Evolutionary conservation across 2,888 invertebrate species (phyloP).

Genomic region (Hyposoter didymator): DNA sequence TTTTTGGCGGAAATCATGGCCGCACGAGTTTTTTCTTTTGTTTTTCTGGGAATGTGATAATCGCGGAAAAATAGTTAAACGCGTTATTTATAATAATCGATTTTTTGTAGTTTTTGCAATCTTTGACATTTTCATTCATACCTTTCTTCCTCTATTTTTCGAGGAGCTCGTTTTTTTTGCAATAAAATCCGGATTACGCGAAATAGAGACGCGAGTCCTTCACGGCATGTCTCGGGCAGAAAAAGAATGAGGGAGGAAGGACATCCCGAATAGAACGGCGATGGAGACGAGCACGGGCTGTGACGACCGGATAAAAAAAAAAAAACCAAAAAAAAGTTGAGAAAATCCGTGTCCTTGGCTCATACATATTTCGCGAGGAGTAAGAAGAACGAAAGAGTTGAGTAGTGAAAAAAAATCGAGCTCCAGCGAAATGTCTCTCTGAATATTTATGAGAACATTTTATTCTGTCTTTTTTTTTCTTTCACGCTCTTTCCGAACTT

Average conservation of each 20-base stretch:
- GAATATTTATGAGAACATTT: conserved; percentile 55
- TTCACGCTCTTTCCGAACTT: conserved; percentile 29
- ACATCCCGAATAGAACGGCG: not conserved
- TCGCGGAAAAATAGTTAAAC: not conserved
- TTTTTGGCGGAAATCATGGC: not conserved
- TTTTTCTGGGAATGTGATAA: not conserved
- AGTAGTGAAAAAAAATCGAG: conserved; percentile 4
- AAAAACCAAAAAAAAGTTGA: not conserved
- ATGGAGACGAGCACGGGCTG: not conserved
- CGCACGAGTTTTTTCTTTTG: not conserved
- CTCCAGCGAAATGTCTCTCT: conserved; percentile 16
- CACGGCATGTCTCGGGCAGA: not conserved
- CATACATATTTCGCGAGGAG: conserved; percentile 34
- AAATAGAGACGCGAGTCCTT: not conserved
- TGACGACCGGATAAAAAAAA: conserved; percentile 10
- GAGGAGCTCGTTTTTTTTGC: not conserved
- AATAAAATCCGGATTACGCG: not conserved
- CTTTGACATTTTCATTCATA: not conserved
- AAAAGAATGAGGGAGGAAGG: not conserved
- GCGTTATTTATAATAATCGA: not conserved
- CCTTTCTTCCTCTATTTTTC: not conserved
- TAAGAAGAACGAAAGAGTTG: conserved; percentile 13
- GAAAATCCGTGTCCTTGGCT: conserved; percentile 18
- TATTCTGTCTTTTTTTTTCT: conserved; percentile 14
- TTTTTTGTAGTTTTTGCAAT: not conserved